A percentile compares a stretch with the other conserved stretches of the same genome.
Evolutionary conservation across 2,888 invertebrate species (phyloP).

Genomic region (Megalurothrips usitatus): DNA sequence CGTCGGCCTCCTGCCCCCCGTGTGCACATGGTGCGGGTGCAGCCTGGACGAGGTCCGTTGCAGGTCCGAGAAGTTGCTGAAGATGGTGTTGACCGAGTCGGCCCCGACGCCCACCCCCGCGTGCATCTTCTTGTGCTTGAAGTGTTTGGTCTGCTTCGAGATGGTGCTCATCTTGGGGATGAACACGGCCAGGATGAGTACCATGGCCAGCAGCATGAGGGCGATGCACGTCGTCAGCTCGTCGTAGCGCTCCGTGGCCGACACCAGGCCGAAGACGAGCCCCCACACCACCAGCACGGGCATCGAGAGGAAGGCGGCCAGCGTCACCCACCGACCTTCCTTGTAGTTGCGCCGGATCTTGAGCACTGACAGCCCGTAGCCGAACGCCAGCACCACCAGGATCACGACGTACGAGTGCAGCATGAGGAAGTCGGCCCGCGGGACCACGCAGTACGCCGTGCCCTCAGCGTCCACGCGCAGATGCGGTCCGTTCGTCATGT

Average conservation of each 20-base stretch:
- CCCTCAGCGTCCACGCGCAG: slow-evolving; percentile 29
- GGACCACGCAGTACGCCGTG: slow-evolving; percentile 39
- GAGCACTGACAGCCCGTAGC: slow-evolving; percentile 43
- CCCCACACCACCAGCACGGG: slow-evolving; percentile 41
- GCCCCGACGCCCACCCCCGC: slow-evolving; percentile 32
- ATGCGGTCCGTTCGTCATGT: slow-evolving; percentile 35
- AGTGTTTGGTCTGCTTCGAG: slow-evolving; percentile 40
- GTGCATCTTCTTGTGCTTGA: slow-evolving; percentile 41
- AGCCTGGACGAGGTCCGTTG: slow-evolving; percentile 27
- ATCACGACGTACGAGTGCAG: slow-evolving; percentile 42
- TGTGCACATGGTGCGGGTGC: not conserved
- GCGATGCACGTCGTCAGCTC: slow-evolving; percentile 43
- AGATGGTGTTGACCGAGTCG: slow-evolving; percentile 42
- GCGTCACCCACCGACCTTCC: slow-evolving; percentile 43
- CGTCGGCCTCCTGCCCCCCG: not conserved
- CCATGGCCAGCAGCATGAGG: slow-evolving; percentile 41
- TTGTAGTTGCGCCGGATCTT: slow-evolving; percentile 44
- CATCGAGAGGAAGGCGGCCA: slow-evolving; percentile 41
- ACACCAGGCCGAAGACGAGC: slow-evolving; percentile 33
- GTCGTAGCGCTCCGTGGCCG: slow-evolving; percentile 37
- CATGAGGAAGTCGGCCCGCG: slow-evolving; percentile 40
- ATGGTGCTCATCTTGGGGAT: slow-evolving; percentile 44
- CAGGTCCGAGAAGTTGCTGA: slow-evolving; percentile 41
- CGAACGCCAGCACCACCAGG: slow-evolving; percentile 41
- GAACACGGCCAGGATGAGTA: slow-evolving; percentile 43